phyloP scores from a whole-genome alignment of 30 jellyfish, hydroid and myxozoan genomes.

The Pelagia noctiluca region DNA sequence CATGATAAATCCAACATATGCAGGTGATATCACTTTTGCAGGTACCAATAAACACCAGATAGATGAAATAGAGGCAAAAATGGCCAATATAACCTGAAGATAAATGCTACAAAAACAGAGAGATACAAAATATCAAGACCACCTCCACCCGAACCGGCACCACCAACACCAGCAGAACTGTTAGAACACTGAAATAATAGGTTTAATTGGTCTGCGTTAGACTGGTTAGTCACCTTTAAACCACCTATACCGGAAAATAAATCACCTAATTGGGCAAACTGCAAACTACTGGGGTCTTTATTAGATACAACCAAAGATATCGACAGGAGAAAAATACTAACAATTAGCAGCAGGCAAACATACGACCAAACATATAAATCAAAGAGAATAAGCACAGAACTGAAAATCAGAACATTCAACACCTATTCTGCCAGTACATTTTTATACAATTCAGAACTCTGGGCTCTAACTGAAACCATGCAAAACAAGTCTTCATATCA shows the following conservation, averaged over 20 bases:
- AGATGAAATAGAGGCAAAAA: background rate
- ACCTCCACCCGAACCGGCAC: slow-evolving; percentile 12
- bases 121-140: background rate
- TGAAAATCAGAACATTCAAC: slow-evolving; percentile 2
- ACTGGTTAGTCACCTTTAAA: slow-evolving; percentile 1
- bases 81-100: slow-evolving; percentile 5
- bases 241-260: slow-evolving; percentile 5
- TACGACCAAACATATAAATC: slow-evolving; percentile 2
- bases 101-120: slow-evolving; percentile 2
- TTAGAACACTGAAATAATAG: background rate
- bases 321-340: slow-evolving; percentile 3
- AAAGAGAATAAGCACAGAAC: slow-evolving; percentile 3
- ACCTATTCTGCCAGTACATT: slow-evolving; percentile 1
- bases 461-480: slow-evolving; percentile 8
- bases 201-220: slow-evolving; percentile 5
- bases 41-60: background rate
- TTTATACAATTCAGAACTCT: slow-evolving; percentile 1
- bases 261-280: slow-evolving; percentile 5
- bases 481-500: too few species aligned
- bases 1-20: slow-evolving; percentile 23
- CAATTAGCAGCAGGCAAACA: slow-evolving; percentile 2
- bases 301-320: slow-evolving; percentile 1
- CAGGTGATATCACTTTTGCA: slow-evolving; percentile 22
- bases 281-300: slow-evolving; percentile 2
- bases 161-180: slow-evolving; percentile 9